Evolutionary conservation across 2,888 invertebrate genomes (phyloP), one percentile per base, ranked within the genome.

Genomic region (Dicroscelio sp.): DNA sequence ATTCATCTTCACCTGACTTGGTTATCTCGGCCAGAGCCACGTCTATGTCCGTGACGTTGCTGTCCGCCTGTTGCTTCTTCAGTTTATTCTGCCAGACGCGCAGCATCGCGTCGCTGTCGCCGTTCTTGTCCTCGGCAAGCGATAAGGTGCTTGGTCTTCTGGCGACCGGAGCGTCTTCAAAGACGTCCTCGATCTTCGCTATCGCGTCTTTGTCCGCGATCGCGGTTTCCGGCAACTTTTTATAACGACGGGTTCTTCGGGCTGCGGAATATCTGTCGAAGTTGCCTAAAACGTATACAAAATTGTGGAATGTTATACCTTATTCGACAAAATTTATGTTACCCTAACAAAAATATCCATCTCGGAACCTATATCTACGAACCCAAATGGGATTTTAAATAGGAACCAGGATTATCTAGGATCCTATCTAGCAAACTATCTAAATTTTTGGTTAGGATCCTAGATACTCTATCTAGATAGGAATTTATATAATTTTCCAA

Each of bases 201-300:
- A 23, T 20, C 2, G 60, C 3, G 33, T 91, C 90, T 38, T 92
- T 90, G n/a, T 91, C 90, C 4, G 25, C 30, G 0, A 65, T 73
- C 23, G 87, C 84, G 6, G 96, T 91, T 52, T 97, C 97, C 25
- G 97, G 97, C 5, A 95, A 96, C 90, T 97, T 97, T 86, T 98
- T 98, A 94, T 98, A 99, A 60, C 99, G 97, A 88, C 99, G 97
- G 0, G 99, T 99, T 93, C 99, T 97, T 93, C 99, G 97, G 0
- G 98, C 98, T 4, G 98, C 98, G 0, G 99, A 98, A 95, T 98
- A 98, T 93, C 99, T 97, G 96, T 99, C 99, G 93, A 99, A 99
- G 94, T 98, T 98, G 2, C 98, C 98, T 96, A 82, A 84, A 90
- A 83, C n/a, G n/a, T n/a, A n/a, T n/a, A n/a, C n/a, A n/a, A n/a